These are phyloP conservation scores for Brachypteracias leptosomus DNA, from an alignment of 2,113 vertebrate genomes.

Conservation along the genomic window DNA sequence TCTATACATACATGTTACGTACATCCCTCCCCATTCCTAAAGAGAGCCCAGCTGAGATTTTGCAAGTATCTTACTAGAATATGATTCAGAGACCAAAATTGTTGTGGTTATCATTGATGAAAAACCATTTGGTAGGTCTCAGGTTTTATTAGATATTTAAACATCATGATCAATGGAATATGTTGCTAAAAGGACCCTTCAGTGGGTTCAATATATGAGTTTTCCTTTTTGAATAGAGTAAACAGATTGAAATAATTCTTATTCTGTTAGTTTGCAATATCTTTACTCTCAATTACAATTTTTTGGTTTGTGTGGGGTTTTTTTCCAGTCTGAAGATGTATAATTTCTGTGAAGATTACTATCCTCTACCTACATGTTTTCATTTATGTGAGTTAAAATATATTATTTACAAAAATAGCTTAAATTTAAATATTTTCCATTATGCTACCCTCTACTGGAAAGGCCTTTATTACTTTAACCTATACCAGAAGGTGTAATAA, in stretches of 20 bases:
- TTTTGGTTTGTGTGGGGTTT: too few species aligned
- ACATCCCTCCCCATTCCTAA: neutral
- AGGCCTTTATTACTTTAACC: neutral
- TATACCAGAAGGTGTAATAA: neutral
- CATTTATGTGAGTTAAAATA: neutral
- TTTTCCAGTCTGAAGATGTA: neutral
- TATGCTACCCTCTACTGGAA: neutral
- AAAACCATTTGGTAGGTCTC: neutral
- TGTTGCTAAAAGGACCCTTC: neutral
- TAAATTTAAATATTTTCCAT: neutral
- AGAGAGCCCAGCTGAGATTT: neutral
- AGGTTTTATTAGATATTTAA: neutral
- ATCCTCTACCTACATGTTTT: neutral
- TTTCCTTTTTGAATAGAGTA: neutral
- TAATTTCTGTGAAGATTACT: neutral
- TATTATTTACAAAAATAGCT: neutral
- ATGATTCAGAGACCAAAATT: neutral
- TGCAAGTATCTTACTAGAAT: neutral
- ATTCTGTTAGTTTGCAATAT: neutral
- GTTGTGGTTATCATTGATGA: neutral
- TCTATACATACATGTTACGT: accelerated
- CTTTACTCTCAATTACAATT: neutral
- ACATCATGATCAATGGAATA: neutral
- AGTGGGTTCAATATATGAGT: neutral
- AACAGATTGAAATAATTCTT: neutral